Evolutionary conservation across 2,113 vertebrate species (phyloP).

Genomic region (Camelus bactrianus): DNA sequence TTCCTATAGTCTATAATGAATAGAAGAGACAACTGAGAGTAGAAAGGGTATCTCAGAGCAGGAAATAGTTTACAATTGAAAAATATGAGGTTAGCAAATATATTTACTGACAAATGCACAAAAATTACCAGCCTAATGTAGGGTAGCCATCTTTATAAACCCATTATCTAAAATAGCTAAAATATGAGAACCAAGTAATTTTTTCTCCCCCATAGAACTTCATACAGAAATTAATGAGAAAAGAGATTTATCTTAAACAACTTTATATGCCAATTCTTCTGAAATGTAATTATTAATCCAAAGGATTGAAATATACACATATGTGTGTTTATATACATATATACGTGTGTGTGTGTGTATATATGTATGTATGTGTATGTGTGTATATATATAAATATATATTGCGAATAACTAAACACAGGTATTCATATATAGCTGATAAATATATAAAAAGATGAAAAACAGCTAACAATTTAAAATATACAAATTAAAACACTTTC

Average conservation of each 20-base stretch:
- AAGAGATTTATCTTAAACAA: not conserved
- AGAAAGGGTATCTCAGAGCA: not conserved
- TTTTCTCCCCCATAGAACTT: conserved; percentile 28
- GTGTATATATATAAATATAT: not conserved
- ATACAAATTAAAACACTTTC: conserved; percentile 48
- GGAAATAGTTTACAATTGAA: not conserved
- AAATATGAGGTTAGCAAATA: conserved; percentile 24
- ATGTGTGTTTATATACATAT: not conserved
- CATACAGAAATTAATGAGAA: not conserved
- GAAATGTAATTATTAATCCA: conserved; percentile 37
- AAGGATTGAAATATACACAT: not conserved
- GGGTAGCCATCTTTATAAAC: conserved; percentile 11
- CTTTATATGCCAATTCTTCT: not conserved
- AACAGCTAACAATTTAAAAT: conserved; percentile 49
- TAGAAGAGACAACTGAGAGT: not conserved
- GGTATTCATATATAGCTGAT: not conserved
- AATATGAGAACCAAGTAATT: not conserved
- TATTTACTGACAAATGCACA: not conserved
- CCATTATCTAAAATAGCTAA: not conserved
- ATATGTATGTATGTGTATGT: too few species aligned
- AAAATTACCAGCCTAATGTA: conserved; percentile 24
- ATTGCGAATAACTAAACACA: not conserved
- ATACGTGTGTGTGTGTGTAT: too few species aligned
- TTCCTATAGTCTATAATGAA: conserved; percentile 23
- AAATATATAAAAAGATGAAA: not conserved